These are phyloP conservation scores for Dendropsophus ebraccatus DNA, from an alignment of 2,113 vertebrate species.

Conservation along the genomic window DNA sequence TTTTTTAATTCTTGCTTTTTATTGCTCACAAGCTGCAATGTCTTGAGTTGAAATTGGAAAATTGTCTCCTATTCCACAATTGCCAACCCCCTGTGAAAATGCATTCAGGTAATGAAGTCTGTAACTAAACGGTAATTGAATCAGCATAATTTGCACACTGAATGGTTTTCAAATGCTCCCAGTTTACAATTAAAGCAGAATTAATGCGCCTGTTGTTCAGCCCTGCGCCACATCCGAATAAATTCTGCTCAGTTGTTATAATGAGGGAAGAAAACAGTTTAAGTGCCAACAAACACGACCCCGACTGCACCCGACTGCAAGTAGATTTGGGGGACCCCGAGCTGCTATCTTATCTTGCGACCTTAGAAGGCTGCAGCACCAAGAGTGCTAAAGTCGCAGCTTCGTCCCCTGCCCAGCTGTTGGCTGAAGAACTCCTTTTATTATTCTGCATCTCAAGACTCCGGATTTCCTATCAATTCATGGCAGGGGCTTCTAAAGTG, in stretches of 20 bases:
- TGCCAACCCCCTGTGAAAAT: constrained; percentile 62
- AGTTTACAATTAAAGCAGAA: constrained; percentile 85
- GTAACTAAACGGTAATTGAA: constrained; percentile 86
- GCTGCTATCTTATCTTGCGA: no score
- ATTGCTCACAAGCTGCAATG: constrained; percentile 66
- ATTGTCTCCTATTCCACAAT: constrained; percentile 66
- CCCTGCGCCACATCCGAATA: constrained; percentile 75
- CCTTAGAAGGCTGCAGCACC: neutral
- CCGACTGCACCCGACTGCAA: constrained; percentile 75
- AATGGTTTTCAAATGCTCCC: constrained; percentile 84
- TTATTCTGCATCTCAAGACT: neutral
- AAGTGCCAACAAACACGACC: constrained; percentile 78
- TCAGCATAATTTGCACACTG: constrained; percentile 84
- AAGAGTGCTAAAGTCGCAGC: neutral
- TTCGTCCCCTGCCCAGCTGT: neutral
- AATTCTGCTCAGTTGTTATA: constrained; percentile 78
- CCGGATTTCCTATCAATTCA: constrained; percentile 50
- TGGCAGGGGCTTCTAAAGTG: constrained; percentile 14
- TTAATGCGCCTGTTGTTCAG: constrained; percentile 79
- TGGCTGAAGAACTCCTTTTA: neutral
- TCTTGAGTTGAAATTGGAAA: constrained; percentile 70
- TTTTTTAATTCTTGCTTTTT: constrained; percentile 26
- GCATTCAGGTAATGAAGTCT: constrained; percentile 85
- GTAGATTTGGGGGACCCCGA: no score
- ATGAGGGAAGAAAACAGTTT: constrained; percentile 77